Percentiles rank a stretch among this genome's conserved stretches.
phyloP scores from a whole-genome alignment of 2,888 invertebrate genomes.

The Nomada fucata region DNA sequence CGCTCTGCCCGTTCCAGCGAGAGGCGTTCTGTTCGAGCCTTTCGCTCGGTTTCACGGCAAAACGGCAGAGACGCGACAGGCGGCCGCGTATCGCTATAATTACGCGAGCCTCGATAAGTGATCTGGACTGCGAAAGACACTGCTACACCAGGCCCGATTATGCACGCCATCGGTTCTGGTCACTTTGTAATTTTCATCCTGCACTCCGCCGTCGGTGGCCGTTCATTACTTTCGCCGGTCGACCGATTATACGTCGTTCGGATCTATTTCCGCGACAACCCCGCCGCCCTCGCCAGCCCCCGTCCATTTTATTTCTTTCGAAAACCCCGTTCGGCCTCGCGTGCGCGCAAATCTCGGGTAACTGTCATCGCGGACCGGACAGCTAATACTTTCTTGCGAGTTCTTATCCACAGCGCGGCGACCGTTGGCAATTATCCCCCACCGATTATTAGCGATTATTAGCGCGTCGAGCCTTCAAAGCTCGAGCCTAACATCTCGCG shows the following conservation, averaged over 20 bases:
- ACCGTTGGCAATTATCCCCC: conserved; percentile 26
- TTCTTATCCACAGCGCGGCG: background rate
- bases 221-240: conserved; percentile 61
- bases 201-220: conserved; percentile 20
- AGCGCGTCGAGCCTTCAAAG: background rate
- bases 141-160: conserved; percentile 53
- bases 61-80: conserved; percentile 55
- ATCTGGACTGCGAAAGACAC: conserved; percentile 70
- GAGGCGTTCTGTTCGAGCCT: conserved; percentile 51
- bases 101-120: conserved; percentile 68
- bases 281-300: background rate
- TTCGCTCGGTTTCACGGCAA: conserved; percentile 65
- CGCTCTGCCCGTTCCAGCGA: conserved; percentile 49
- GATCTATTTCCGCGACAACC: conserved; percentile 40
- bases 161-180: conserved; percentile 68
- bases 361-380: background rate
- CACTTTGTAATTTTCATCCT: conserved; percentile 66
- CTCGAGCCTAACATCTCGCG: conserved; percentile 13
- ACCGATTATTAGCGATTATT: conserved; percentile 26
- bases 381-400: too few relatives aligned
- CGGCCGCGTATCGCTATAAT: conserved; percentile 68
- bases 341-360: conserved; percentile 18
- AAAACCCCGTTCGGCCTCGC: conserved; percentile 13
- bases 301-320: background rate
- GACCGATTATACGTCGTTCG: conserved; percentile 48